These are phyloP conservation scores for Gallinago undulata DNA, from an alignment of 2,113 vertebrate genomes.

Conservation along the genomic window DNA sequence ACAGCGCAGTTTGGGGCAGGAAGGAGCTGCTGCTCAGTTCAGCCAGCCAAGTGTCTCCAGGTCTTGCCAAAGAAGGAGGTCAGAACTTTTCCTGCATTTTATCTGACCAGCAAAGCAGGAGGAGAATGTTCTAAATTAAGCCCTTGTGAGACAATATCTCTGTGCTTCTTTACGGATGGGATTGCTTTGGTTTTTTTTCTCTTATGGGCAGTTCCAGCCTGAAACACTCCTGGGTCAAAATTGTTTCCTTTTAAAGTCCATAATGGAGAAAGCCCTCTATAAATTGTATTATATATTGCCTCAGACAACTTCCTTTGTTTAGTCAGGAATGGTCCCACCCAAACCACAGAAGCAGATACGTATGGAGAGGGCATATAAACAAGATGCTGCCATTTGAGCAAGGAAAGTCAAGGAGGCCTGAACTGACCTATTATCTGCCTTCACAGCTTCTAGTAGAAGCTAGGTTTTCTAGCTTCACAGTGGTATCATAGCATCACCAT, in stretches of 20 bases:
- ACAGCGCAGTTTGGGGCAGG: neutral
- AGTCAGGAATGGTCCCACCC: neutral
- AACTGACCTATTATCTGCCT: neutral
- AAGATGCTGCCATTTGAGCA: neutral
- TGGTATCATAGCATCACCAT: neutral
- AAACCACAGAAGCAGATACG: neutral
- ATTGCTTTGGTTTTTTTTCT: neutral
- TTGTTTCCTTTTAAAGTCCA: neutral
- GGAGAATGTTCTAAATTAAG: neutral
- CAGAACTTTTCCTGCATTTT: neutral
- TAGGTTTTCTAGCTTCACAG: neutral
- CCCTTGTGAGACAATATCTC: neutral
- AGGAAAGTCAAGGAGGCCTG: neutral
- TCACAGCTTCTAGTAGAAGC: neutral
- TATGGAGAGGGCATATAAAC: neutral
- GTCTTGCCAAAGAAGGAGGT: conserved; percentile 6
- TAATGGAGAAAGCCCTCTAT: neutral
- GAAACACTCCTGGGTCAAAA: neutral
- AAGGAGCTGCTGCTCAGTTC: neutral
- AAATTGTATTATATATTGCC: neutral
- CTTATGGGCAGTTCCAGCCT: neutral
- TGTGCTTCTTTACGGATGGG: neutral
- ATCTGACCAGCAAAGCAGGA: neutral
- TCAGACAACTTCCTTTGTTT: neutral
- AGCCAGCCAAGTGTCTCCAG: neutral